Evolutionary conservation across 2,797 vertebrate genomes (phyloP).

Genomic region (Pipistrellus nathusii): DNA sequence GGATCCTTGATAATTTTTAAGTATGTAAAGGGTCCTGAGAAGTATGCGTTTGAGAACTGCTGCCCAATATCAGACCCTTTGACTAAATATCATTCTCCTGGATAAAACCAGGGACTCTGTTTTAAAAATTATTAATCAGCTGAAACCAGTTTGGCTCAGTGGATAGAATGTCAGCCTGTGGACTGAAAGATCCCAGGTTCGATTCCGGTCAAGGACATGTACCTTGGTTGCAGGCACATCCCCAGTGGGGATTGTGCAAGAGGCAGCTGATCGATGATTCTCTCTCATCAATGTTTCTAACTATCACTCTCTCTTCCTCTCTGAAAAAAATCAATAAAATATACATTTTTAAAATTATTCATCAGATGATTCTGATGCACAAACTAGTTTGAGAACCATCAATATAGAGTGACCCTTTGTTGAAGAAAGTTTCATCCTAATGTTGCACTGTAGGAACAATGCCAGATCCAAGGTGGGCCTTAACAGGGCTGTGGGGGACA

Average conservation of each 20-base stretch:
- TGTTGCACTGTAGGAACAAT: background rate
- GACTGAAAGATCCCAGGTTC: too few relatives aligned
- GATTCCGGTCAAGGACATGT: too few relatives aligned
- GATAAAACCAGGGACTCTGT: background rate
- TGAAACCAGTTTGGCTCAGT: too few relatives aligned
- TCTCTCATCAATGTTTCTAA: too few relatives aligned
- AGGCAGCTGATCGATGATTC: too few relatives aligned
- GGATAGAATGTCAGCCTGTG: too few relatives aligned
- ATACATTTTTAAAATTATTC: background rate
- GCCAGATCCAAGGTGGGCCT: background rate
- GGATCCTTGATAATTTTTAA: conserved; percentile 17
- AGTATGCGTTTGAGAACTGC: background rate
- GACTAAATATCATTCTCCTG: background rate
- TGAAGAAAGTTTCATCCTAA: background rate
- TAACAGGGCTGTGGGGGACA: background rate
- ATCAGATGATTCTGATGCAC: background rate
- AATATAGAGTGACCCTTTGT: background rate
- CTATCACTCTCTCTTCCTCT: too few relatives aligned
- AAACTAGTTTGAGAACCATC: background rate
- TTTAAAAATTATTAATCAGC: background rate
- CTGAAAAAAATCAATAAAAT: too few relatives aligned
- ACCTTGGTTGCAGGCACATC: too few relatives aligned
- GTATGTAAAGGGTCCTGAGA: background rate
- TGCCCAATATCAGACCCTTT: background rate
- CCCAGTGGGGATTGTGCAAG: too few relatives aligned